These are phyloP conservation scores for Homalodisca vitripennis DNA, from an alignment of 1,140 invertebrate species.

Conservation along the genomic window DNA sequence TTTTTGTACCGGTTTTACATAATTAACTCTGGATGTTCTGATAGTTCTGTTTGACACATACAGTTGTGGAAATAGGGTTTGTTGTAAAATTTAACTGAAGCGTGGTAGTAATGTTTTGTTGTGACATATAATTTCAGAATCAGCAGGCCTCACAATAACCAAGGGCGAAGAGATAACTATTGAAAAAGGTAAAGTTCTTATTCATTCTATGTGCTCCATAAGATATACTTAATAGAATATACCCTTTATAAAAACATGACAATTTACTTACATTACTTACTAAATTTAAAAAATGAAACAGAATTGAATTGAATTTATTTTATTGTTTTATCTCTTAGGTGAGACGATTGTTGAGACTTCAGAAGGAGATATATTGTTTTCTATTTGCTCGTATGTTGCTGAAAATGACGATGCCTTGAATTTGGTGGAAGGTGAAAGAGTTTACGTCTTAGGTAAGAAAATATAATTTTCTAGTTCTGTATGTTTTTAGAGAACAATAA, in stretches of 20 bases:
- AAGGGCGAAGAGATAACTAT: slow-evolving; percentile 16
- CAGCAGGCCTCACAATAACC: slow-evolving; percentile 32
- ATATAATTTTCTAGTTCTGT: too few relatives aligned
- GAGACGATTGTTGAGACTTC: background rate
- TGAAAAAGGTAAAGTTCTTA: slow-evolving; percentile 17
- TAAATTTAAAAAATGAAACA: background rate
- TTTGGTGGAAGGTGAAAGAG: slow-evolving; percentile 85
- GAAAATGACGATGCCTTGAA: slow-evolving; percentile 85
- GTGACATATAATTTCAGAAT: slow-evolving; percentile 36
- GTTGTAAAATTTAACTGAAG: too few relatives aligned
- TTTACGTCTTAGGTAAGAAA: slow-evolving; percentile 74
- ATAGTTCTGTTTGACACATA: too few relatives aligned
- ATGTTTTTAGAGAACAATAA: too few relatives aligned
- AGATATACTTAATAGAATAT: too few relatives aligned
- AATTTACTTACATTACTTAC: background rate
- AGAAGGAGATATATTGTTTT: slow-evolving; percentile 75
- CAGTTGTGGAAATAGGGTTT: too few relatives aligned
- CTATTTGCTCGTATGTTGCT: slow-evolving; percentile 82
- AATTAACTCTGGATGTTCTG: too few relatives aligned
- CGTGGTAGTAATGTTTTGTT: too few relatives aligned
- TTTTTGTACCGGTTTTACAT: too few relatives aligned
- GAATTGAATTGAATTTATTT: background rate
- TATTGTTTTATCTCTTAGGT: background rate
- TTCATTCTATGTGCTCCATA: too few relatives aligned
- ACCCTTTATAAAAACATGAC: too few relatives aligned